Evolutionary conservation across 2,797 vertebrate genomes (phyloP).

Genomic region (Paratrypauchen microcephalus): DNA sequence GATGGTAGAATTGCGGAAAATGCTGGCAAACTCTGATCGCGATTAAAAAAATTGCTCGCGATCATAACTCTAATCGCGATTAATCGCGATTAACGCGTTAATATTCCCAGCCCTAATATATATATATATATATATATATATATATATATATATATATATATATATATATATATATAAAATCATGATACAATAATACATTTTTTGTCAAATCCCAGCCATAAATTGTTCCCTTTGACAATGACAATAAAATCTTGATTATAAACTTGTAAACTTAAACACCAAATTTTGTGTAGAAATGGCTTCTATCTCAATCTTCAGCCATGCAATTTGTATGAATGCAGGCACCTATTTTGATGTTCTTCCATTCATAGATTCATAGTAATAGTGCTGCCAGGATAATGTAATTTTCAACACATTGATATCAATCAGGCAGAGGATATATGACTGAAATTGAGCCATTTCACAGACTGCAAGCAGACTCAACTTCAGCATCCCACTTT

Average conservation of each 20-base stretch:
- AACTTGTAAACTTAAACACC: no score
- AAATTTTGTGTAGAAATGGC: not conserved
- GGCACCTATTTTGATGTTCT: conserved; percentile 18
- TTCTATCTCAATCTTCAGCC: not conserved
- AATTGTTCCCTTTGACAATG: not conserved
- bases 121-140: no score
- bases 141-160: no score
- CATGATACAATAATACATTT: no score
- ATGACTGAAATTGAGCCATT: conserved; percentile 67
- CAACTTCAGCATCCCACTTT: conserved; percentile 67
- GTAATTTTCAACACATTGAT: conserved; percentile 70
- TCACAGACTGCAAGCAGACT: conserved; percentile 66
- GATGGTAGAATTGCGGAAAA: no score
- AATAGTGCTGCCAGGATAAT: conserved; percentile 60
- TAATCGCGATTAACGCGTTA: no score
- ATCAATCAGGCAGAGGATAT: conserved; percentile 62
- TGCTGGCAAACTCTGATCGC: no score
- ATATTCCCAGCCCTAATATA: no score
- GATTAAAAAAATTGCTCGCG: no score
- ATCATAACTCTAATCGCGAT: no score
- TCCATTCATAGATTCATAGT: conserved; percentile 35
- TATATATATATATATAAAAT: no score
- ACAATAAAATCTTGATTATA: no score
- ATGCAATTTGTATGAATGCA: conserved; percentile 17
- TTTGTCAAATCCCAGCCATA: not conserved